Evolutionary conservation across 2,888 invertebrate species (phyloP).

Genomic region (Trachelus stipa): DNA sequence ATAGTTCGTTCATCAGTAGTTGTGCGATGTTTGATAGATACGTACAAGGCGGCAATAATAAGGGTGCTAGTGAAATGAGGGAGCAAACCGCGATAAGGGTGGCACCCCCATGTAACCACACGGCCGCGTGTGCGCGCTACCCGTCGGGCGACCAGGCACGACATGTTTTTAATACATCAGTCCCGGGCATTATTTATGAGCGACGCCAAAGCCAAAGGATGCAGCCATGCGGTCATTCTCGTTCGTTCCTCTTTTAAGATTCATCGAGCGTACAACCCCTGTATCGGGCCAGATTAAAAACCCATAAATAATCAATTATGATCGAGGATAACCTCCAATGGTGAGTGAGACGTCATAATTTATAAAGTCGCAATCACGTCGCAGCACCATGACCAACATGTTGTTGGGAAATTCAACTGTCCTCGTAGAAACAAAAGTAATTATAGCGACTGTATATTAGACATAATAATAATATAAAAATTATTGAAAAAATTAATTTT

Average conservation of each 20-base stretch:
- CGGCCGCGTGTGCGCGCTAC: neutral
- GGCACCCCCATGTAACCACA: neutral
- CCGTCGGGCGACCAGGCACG: too few relatives aligned
- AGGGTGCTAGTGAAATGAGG: neutral
- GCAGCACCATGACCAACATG: too few relatives aligned
- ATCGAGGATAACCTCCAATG: constrained; percentile 15
- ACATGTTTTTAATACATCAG: constrained; percentile 9
- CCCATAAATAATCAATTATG: constrained; percentile 35
- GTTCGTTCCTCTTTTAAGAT: constrained; percentile 23
- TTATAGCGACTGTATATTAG: too few relatives aligned
- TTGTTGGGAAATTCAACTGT: too few relatives aligned
- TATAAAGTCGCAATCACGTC: neutral
- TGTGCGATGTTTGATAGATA: too few relatives aligned
- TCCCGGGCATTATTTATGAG: constrained; percentile 12
- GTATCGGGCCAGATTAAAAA: constrained; percentile 18
- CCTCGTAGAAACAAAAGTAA: too few relatives aligned
- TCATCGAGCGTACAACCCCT: neutral
- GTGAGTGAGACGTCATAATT: constrained; percentile 5
- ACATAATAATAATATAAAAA: too few relatives aligned
- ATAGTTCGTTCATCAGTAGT: too few relatives aligned
- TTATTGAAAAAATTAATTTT: too few relatives aligned
- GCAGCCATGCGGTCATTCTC: constrained; percentile 24
- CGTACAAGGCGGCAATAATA: too few relatives aligned
- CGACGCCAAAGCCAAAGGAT: constrained; percentile 25
- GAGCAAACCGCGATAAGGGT: constrained; percentile 7